Conservation (phyloP, 2,888 invertebrate genomes). For the Liposcelis brunnea region DNA sequence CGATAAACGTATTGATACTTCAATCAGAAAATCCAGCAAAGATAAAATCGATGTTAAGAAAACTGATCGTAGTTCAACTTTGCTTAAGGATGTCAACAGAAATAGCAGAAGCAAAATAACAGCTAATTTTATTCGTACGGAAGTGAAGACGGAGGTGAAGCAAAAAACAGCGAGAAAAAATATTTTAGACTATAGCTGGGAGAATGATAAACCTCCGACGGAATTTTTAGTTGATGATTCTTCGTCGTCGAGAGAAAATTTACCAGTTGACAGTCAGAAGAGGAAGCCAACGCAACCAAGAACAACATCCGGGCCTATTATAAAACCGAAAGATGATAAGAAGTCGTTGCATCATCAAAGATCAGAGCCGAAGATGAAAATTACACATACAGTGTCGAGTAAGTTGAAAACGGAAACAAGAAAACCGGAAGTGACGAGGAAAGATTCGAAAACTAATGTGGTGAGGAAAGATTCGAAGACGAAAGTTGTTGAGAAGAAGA, state of each 20-base stretch:
- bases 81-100: slow-evolving; percentile 19
- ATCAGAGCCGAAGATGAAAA: slow-evolving; percentile 11
- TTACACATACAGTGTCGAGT: slow-evolving; percentile 7
- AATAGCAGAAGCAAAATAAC: slow-evolving; percentile 14
- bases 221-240: slow-evolving; percentile 36
- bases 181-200: slow-evolving; percentile 14
- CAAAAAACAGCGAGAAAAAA: slow-evolving; percentile 7
- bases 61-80: slow-evolving; percentile 16
- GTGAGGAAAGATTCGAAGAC: neutral
- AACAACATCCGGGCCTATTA: slow-evolving; percentile 13
- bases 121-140: neutral
- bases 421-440: neutral
- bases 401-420: neutral
- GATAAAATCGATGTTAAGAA: slow-evolving; percentile 39
- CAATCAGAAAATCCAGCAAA: slow-evolving; percentile 24
- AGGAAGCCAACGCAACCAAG: slow-evolving; percentile 20
- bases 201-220: slow-evolving; percentile 19
- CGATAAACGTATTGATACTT: slow-evolving; percentile 15
- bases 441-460: neutral
- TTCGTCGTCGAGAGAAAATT: slow-evolving; percentile 17
- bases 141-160: slow-evolving; percentile 11
- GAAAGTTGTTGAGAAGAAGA: neutral
- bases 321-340: slow-evolving; percentile 13
- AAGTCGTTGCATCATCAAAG: slow-evolving; percentile 11
- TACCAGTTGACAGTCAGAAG: slow-evolving; percentile 20